phyloP scores from a whole-genome alignment of 2,113 vertebrate species.

The Passer domesticus region DNA sequence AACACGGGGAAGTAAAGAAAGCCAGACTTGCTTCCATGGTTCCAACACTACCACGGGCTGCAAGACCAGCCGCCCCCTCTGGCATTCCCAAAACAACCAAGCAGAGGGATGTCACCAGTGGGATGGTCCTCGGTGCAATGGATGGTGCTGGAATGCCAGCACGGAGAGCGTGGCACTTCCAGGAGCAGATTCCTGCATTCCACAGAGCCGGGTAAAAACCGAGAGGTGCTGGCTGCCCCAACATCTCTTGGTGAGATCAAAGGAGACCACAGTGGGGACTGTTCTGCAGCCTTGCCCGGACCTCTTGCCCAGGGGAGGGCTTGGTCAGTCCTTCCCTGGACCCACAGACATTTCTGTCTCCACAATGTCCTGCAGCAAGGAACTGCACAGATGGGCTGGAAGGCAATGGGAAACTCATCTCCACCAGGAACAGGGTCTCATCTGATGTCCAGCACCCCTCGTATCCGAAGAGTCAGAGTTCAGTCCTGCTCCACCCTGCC shows the following conservation, averaged over 20 bases:
- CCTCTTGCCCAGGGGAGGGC: neutral
- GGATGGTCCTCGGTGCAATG: rapidly evolving
- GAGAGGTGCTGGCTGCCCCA: neutral
- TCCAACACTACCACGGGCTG: neutral
- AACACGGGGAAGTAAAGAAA: neutral
- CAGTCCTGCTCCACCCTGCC: neutral
- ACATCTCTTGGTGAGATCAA: neutral
- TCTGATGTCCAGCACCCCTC: neutral
- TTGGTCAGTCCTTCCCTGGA: neutral
- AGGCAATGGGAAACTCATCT: neutral
- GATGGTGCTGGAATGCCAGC: rapidly evolving
- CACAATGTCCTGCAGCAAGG: neutral
- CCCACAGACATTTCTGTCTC: neutral
- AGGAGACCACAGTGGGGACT: neutral
- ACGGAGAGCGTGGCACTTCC: neutral
- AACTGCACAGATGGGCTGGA: neutral
- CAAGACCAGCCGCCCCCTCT: neutral
- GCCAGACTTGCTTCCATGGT: neutral
- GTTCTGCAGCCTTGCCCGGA: neutral
- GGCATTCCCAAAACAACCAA: neutral
- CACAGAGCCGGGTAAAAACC: neutral
- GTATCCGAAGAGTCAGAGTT: neutral
- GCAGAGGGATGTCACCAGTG: neutral
- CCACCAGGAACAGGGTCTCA: neutral
- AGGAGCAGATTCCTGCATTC: neutral